Base-by-base conservation (phyloP, 1,140 invertebrate species). In the Zaprionus tsacasi region DNA sequence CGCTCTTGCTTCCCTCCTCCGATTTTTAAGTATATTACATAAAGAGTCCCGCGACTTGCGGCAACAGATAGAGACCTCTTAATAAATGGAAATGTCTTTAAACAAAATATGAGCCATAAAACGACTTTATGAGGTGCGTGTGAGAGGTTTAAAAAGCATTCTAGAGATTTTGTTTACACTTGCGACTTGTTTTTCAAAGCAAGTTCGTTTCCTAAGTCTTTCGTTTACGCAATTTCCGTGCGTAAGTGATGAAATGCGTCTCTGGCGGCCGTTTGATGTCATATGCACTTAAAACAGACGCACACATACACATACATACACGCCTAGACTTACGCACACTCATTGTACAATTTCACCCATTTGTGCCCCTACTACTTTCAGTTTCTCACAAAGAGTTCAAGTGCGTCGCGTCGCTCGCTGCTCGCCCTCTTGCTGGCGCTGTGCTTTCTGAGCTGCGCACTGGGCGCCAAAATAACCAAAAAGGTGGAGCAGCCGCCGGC, bases 381-480 rank as follows among this genome's bases (percentile, higher is more conserved):
- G 85, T 88, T 88, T 88, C 85, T 88, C 81, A 89, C 81, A 85
- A 85, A 89, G 69, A 89, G 85, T 89, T 89, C 85, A 88, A 88
- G 85, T 85, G 81, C 85, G 40, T 45, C 40, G 81, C 61, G 78
- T 58, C 85, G 77, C 71, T 69, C 78, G 15, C 30, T 81, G 68
- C 54, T 88, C 61, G 40, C 78, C 11, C 60, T 88, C 17, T 30
- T 90, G 67, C 38, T 88, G 78, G 75, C 81, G 43, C 35, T 89
- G 13, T 88, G 81, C 21, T 88, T 72, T 48, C 52, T 88, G 54
- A 79, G 77, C 77, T 69, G 73, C 36, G 81, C 78, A 43, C 64
- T 89, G 21, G 71, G 72, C 36, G 85, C 85, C 63, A 88, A 89
- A 71, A 81, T 88, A 64, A 89, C 55, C 58, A 85, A 81, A 67